Percentiles rank a stretch among this genome's conserved stretches.
These are phyloP conservation scores for Sitta europaea DNA, from an alignment of 2,113 vertebrate species.

Conservation along the genomic window DNA sequence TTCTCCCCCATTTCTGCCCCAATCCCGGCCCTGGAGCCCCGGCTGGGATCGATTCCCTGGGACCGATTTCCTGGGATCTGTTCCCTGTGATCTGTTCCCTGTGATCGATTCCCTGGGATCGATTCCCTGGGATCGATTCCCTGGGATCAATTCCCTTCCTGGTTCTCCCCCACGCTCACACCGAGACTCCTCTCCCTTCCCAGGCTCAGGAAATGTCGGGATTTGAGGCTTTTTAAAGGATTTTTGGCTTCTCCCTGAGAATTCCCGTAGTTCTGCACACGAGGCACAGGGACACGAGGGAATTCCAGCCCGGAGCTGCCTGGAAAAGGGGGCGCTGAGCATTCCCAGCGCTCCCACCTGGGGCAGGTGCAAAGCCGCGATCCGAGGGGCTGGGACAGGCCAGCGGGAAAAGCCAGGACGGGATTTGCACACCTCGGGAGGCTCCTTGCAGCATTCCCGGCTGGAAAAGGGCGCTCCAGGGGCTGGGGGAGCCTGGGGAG, in stretches of 20 bases:
- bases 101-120: no score
- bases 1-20: no score
- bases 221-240: neutral
- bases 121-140: no score
- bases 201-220: neutral
- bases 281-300: neutral
- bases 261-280: no score
- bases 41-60: neutral
- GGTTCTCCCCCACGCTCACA: neutral
- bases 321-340: neutral
- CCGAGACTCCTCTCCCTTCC: no score
- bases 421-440: neutral
- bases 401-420: neutral
- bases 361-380: neutral
- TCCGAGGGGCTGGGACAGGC: neutral
- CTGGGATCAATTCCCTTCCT: no score
- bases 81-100: no score
- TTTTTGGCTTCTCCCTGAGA: neutral
- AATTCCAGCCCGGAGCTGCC: neutral
- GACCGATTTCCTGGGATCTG: no score
- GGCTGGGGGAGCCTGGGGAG: neutral
- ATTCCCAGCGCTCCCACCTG: neutral
- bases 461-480: neutral
- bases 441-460: neutral
- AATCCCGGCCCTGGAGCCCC: no score